These are phyloP conservation scores for Barbus barbus DNA, from an alignment of 2,113 vertebrate genomes.

Conservation along the genomic window DNA sequence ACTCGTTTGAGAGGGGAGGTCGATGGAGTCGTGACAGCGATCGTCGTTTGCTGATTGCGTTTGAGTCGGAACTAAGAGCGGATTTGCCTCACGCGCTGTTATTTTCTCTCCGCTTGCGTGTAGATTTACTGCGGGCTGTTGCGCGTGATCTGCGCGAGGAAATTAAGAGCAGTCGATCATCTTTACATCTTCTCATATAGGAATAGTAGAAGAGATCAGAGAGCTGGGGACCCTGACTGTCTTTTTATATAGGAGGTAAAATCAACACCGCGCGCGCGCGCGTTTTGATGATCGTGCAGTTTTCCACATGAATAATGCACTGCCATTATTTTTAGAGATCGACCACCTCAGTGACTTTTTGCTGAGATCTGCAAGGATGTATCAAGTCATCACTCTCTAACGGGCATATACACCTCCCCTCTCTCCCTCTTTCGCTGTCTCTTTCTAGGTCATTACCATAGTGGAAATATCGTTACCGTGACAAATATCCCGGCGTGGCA, in stretches of 20 bases:
- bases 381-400: constrained; percentile 32
- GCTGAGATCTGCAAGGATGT: constrained; percentile 45
- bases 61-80: background rate
- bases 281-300: constrained; percentile 47
- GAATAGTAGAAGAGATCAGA: background rate
- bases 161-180: constrained; percentile 38
- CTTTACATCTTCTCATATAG: constrained; percentile 17
- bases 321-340: constrained; percentile 51
- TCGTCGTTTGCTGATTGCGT: constrained; percentile 10
- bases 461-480: background rate
- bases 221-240: too few relatives aligned
- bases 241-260: background rate
- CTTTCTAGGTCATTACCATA: background rate
- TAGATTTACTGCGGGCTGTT: constrained; percentile 24
- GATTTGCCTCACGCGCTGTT: background rate
- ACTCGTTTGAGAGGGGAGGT: background rate
- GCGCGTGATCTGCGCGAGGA: background rate
- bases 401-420: background rate
- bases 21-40: constrained; percentile 22
- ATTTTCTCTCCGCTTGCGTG: background rate
- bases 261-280: background rate
- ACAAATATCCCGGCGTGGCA: background rate
- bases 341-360: constrained; percentile 39
- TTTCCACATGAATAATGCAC: constrained; percentile 53
- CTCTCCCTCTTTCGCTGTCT: background rate